Percentiles rank a stretch among this genome's conserved stretches.
These are phyloP conservation scores for Drosophila helvetica DNA, from an alignment of 2,888 invertebrate species.

Conservation along the genomic window DNA sequence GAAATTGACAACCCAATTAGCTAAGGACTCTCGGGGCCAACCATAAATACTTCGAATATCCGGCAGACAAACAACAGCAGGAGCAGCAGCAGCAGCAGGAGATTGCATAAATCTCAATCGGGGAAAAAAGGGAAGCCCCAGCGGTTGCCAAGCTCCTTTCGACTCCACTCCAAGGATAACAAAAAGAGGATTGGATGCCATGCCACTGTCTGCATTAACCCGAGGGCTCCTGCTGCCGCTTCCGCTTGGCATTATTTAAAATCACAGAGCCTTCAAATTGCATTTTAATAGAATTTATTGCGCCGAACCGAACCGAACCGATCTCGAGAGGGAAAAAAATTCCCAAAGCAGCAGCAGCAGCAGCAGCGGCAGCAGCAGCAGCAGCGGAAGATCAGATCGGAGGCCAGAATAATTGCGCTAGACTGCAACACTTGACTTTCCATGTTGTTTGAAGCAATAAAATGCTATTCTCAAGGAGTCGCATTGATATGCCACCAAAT, in stretches of 20 bases:
- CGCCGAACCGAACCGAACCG: constrained; percentile 58
- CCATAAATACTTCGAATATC: constrained; percentile 49
- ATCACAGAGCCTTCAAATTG: constrained; percentile 77
- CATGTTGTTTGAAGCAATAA: constrained; percentile 71
- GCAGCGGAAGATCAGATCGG: background rate
- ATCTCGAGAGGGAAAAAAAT: constrained; percentile 53
- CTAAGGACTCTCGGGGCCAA: constrained; percentile 33
- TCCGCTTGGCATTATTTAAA: constrained; percentile 71
- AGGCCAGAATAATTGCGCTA: constrained; percentile 41
- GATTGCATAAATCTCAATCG: constrained; percentile 41
- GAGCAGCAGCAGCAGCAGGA: constrained; percentile 2
- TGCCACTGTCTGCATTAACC: constrained; percentile 36
- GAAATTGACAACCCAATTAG: constrained; percentile 48
- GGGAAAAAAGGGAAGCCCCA: constrained; percentile 5
- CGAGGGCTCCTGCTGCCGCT: constrained; percentile 23
- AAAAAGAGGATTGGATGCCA: constrained; percentile 20
- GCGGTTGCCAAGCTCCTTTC: constrained; percentile 12
- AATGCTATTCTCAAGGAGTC: constrained; percentile 70
- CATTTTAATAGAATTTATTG: constrained; percentile 80
- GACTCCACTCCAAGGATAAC: constrained; percentile 12
- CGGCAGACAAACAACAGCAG: constrained; percentile 39
- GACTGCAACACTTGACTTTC: constrained; percentile 79
- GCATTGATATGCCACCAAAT: constrained; percentile 44
- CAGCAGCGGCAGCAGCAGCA: constrained; percentile 2
- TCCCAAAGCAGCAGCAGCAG: constrained; percentile 26